Evolutionary conservation across 2,888 invertebrate species (phyloP).

Genomic region (Malthinus seriepunctatus): DNA sequence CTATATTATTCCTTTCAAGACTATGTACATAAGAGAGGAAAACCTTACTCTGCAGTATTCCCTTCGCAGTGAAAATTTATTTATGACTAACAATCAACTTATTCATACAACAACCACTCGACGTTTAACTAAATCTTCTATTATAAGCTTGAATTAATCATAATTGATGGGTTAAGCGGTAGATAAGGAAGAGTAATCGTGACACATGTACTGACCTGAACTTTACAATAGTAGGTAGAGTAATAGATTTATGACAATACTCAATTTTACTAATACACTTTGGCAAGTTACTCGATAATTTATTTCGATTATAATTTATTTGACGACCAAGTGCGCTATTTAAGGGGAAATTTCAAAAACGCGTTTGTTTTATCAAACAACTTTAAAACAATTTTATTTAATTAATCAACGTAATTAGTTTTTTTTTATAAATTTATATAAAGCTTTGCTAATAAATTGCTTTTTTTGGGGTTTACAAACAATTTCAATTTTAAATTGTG

Average conservation of each 20-base stretch:
- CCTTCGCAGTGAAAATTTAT: not conserved
- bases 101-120: not conserved
- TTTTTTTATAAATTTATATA: too few relatives aligned
- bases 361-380: too few relatives aligned
- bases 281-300: constrained; percentile 42
- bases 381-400: too few relatives aligned
- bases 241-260: constrained; percentile 43
- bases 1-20: constrained; percentile 21
- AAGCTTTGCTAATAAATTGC: too few relatives aligned
- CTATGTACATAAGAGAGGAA: not conserved
- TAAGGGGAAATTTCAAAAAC: too few relatives aligned
- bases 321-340: not conserved
- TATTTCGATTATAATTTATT: constrained; percentile 26
- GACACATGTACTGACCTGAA: constrained; percentile 23
- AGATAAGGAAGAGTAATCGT: constrained; percentile 27
- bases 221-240: constrained; percentile 24
- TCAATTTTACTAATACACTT: constrained; percentile 46
- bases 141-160: constrained; percentile 18
- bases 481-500: too few relatives aligned
- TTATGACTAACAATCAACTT: not conserved
- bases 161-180: constrained; percentile 23
- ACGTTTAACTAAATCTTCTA: constrained; percentile 1
- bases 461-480: too few relatives aligned
- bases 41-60: not conserved
- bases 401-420: too few relatives aligned